Conservation (phyloP, 1,140 invertebrate species). For the Rhyzopertha dominica region DNA sequence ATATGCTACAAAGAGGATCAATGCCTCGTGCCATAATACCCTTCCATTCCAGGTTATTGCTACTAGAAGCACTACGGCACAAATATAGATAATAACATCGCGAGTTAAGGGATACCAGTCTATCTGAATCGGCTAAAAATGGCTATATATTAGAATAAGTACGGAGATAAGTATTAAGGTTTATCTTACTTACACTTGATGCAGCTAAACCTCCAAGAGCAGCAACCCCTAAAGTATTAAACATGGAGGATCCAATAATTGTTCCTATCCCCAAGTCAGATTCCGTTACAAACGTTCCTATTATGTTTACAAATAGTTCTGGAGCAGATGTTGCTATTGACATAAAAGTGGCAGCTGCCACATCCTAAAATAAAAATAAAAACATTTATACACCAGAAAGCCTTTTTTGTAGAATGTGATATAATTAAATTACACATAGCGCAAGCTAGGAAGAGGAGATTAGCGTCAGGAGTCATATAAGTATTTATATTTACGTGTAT, state of each 20-base stretch:
- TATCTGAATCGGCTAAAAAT: slow-evolving; percentile 67
- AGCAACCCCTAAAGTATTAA: slow-evolving; percentile 82
- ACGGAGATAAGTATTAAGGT: too few relatives aligned
- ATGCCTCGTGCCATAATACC: slow-evolving; percentile 75
- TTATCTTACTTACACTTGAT: slow-evolving; percentile 58
- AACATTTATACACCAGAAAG: too few relatives aligned
- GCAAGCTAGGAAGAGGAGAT: too few relatives aligned
- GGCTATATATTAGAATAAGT: neutral
- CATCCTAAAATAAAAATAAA: slow-evolving; percentile 64
- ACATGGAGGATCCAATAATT: slow-evolving; percentile 82
- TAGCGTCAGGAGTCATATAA: too few relatives aligned
- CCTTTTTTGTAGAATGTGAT: too few relatives aligned
- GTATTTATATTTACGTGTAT: too few relatives aligned
- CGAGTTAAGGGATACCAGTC: slow-evolving; percentile 80
- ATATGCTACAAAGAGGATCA: slow-evolving; percentile 63
- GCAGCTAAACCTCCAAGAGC: slow-evolving; percentile 74
- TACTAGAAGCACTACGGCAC: slow-evolving; percentile 71
- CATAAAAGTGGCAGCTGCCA: slow-evolving; percentile 89
- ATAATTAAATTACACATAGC: too few relatives aligned
- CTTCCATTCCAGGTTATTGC: slow-evolving; percentile 72
- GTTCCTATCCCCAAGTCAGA: slow-evolving; percentile 79
- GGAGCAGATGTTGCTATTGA: slow-evolving; percentile 85
- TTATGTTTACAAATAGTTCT: slow-evolving; percentile 84
- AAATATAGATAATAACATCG: slow-evolving; percentile 76
- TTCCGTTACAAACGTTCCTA: slow-evolving; percentile 72